Evolutionary conservation across 2,888 invertebrate genomes (phyloP), one percentile per base, ranked within the genome.

Genomic region (Tinea pellionella): DNA sequence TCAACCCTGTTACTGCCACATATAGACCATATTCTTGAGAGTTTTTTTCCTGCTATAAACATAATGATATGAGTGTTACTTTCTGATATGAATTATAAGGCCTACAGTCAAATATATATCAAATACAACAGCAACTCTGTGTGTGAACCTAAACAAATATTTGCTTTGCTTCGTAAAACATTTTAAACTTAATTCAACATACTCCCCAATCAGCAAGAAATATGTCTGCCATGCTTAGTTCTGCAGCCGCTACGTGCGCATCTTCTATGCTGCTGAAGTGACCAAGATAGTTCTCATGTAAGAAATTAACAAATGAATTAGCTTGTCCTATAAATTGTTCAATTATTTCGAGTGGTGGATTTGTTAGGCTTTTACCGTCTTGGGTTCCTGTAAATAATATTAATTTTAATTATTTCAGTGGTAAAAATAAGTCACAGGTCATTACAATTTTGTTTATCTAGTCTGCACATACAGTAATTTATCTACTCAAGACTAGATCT

Each of bases 241-340:
- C 89, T 59, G 92, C 89, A 0, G 91, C 80, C 1, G 93, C 93
- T 60, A 78, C 75, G 18, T 86, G 82, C 0, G 89, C 82, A 66
- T 92, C 90, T 37, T 92, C 89, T 16, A 94, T 88, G 61, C 88
- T 86, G 0, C 89, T 87, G 69, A 92, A 93, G 69, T 95, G 94
- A 4, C 90, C 88, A 19, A 93, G 73, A 77, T 93, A 94, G 79
- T 95, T 94, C 68, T 94, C 92, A 71, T 92, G 90, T 16, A 94
- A 75, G 68, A 94, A 93, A 61, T 89, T 88, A 0, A 91, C 78
- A 73, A 93, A 93, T 55, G 89, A 89, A 61, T 78, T 88, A 0
- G 94, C 91, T 66, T 93, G 92, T 6, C 90, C 89, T 53, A 88
- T 75, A 70, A 94, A 93, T 66, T 90, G 90, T 62, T 91, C 90